These are phyloP conservation scores for Hartigia nigra DNA, from an alignment of 2,888 invertebrate genomes.

Conservation along the genomic window DNA sequence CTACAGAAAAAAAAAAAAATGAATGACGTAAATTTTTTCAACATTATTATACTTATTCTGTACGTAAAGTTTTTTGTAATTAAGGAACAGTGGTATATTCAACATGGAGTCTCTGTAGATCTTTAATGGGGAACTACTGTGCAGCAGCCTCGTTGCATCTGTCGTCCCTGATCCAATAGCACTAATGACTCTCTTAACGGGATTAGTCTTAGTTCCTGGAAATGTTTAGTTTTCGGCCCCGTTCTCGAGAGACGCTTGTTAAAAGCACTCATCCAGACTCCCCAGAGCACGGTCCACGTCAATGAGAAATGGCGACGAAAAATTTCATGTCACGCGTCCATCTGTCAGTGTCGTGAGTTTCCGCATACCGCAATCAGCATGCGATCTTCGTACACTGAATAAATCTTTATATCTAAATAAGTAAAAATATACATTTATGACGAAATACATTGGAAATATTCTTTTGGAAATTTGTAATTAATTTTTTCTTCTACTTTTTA, in stretches of 20 bases:
- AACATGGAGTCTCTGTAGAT: not conserved
- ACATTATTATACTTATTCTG: not conserved
- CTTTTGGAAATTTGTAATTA: too few species aligned
- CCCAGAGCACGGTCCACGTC: not conserved
- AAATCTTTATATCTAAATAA: too few species aligned
- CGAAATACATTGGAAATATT: too few species aligned
- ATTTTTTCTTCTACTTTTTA: not conserved
- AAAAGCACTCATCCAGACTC: not conserved
- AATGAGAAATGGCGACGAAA: not conserved
- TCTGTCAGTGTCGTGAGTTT: not conserved
- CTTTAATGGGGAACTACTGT: not conserved
- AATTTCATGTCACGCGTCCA: not conserved
- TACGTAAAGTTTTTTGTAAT: not conserved
- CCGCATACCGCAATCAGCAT: not conserved
- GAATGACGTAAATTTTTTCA: not conserved
- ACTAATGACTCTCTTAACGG: constrained; percentile 6
- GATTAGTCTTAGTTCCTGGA: constrained; percentile 1
- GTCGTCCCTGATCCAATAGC: not conserved
- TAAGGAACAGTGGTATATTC: not conserved
- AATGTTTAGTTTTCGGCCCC: not conserved
- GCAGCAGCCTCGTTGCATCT: not conserved
- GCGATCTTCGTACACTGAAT: not conserved
- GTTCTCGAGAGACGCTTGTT: not conserved
- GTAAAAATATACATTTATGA: too few species aligned
- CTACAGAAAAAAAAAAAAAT: not conserved